Conservation (phyloP, 2,113 vertebrate species). For the Hyperopisus bebe region DNA sequence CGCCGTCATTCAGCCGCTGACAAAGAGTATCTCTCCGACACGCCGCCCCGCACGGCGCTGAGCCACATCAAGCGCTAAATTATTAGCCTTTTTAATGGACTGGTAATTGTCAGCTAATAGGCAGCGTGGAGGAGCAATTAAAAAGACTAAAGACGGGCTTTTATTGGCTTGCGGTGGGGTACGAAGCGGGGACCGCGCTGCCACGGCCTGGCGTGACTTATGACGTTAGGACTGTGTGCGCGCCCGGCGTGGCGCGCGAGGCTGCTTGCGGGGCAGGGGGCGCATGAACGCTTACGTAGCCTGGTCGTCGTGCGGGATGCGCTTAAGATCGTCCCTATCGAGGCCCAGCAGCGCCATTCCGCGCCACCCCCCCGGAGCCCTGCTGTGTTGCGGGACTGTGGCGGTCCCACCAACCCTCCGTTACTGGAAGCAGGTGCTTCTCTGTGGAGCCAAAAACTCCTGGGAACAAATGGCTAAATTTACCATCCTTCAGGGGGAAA, state of each 20-base stretch:
- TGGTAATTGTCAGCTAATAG: slow-evolving; percentile 31
- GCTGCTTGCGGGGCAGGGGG: background rate
- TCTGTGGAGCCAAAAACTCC: background rate
- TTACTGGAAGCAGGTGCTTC: background rate
- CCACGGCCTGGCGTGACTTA: background rate
- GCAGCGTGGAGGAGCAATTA: slow-evolving; percentile 26
- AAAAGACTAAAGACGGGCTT: slow-evolving; percentile 12
- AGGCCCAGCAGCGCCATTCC: background rate
- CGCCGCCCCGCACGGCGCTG: background rate
- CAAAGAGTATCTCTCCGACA: slow-evolving; percentile 3
- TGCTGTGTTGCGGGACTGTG: background rate
- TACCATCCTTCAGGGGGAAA: background rate
- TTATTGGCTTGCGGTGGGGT: slow-evolving; percentile 16
- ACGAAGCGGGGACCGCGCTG: background rate
- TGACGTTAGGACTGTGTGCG: background rate
- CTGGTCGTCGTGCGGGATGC: background rate
- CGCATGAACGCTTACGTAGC: background rate
- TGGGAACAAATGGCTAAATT: background rate
- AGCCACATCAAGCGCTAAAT: slow-evolving; percentile 28
- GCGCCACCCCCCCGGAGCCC: background rate
- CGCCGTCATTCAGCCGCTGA: background rate
- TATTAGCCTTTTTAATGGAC: slow-evolving; percentile 29
- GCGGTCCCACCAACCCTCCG: background rate
- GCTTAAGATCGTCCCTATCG: background rate
- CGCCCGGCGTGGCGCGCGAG: background rate